Evolutionary conservation across 2,113 vertebrate species (phyloP).

Genomic region (Megaceryle maxima): DNA sequence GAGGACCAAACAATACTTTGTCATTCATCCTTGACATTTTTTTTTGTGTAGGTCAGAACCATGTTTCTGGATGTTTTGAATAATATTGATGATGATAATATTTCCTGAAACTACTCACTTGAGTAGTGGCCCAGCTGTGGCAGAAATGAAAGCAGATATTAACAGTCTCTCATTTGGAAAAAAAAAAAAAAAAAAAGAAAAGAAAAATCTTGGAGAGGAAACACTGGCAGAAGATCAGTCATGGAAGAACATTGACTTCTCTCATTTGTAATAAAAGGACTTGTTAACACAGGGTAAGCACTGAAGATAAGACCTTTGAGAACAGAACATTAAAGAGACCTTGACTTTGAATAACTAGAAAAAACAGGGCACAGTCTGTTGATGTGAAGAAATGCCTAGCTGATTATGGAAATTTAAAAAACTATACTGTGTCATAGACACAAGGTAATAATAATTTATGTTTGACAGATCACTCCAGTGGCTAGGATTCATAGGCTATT

Average conservation of each 20-base stretch:
- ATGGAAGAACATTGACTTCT: neutral
- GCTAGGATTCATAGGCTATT: neutral
- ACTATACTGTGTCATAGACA: neutral
- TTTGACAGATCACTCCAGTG: neutral
- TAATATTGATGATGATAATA: neutral
- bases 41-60: neutral
- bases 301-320: neutral
- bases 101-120: constrained; percentile 7
- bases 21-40: neutral
- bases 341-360: neutral
- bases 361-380: neutral
- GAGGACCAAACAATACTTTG: neutral
- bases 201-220: neutral
- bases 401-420: neutral
- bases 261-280: neutral
- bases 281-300: neutral
- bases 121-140: neutral
- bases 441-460: neutral
- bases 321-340: neutral
- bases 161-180: neutral
- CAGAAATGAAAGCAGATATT: neutral
- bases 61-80: neutral
- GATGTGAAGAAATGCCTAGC: neutral
- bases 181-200: neutral
- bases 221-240: neutral